A percentile compares a stretch with the other conserved stretches of the same genome.
Conservation (phyloP, 2,888 invertebrate genomes). For the Terebella lapidaria region DNA sequence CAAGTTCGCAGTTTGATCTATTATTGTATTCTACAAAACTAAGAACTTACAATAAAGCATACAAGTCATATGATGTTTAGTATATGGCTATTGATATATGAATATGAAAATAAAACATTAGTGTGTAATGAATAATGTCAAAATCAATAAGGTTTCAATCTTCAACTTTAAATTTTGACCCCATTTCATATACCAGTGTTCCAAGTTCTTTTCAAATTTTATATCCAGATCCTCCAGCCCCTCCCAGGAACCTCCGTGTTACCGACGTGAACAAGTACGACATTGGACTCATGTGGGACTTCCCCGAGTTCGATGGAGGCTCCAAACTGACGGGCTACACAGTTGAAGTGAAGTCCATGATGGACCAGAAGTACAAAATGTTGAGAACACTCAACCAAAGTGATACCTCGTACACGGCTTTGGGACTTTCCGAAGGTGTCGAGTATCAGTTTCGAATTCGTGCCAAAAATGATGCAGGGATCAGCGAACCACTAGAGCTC, state of each 20-base stretch:
- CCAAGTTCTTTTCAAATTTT: too few relatives aligned
- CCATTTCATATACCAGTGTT: too few relatives aligned
- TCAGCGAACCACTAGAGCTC: constrained; percentile 62
- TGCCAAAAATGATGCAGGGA: constrained; percentile 77
- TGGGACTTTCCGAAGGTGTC: constrained; percentile 2
- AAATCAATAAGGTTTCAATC: too few relatives aligned
- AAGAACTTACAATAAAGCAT: background rate
- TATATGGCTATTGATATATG: too few relatives aligned
- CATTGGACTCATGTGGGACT: constrained; percentile 9
- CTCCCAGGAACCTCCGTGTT: constrained; percentile 14
- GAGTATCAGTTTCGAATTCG: constrained; percentile 77
- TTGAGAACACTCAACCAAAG: background rate
- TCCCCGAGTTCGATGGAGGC: constrained; percentile 21
- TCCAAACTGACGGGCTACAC: constrained; percentile 9
- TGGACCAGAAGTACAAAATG: background rate
- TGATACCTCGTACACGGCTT: background rate
- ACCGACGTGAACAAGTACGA: background rate
- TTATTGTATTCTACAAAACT: too few relatives aligned
- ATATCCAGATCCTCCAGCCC: constrained; percentile 13
- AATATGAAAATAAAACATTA: too few relatives aligned
- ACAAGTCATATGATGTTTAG: too few relatives aligned
- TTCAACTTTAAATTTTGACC: too few relatives aligned
- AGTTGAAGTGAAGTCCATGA: constrained; percentile 8
- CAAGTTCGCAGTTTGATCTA: too few relatives aligned
- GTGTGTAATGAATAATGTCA: too few relatives aligned